phyloP scores from a whole-genome alignment of 2,797 vertebrate genomes.

The Lepus oiostolus region DNA sequence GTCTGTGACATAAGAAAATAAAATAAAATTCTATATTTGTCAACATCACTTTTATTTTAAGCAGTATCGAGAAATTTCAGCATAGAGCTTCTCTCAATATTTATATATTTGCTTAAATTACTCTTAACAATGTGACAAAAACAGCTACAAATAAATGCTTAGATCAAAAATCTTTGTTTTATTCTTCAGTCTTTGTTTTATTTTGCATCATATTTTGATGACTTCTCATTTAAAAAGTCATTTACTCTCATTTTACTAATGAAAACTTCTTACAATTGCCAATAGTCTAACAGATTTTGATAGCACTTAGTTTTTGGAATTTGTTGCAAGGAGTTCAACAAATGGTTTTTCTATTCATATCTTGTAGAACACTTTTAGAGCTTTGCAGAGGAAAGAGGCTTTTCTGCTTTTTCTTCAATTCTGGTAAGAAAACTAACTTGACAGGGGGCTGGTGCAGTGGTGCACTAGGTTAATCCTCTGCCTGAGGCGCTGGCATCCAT shows the following conservation, averaged over 20 bases:
- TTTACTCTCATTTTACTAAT: conserved; percentile 17
- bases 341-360: not conserved
- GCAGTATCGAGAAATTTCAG: not conserved
- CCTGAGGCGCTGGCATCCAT: too few relatives aligned
- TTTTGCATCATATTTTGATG: not conserved
- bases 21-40: not conserved
- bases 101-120: not conserved
- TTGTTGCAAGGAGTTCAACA: not conserved
- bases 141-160: not conserved
- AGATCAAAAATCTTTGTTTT: not conserved
- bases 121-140: conserved; percentile 4
- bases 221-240: conserved; percentile 2
- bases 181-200: not conserved
- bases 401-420: conserved; percentile 49
- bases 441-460: not conserved
- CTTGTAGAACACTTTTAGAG: not conserved
- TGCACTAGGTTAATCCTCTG: too few relatives aligned
- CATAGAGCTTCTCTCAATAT: not conserved
- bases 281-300: not conserved
- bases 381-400: not conserved
- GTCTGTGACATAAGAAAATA: not conserved
- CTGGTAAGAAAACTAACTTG: not conserved
- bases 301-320: not conserved
- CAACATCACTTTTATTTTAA: not conserved
- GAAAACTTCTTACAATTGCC: not conserved